Evolutionary conservation across 37 sponge, comb jelly and placozoan genomes (phyloP).

Genomic region (Spongilla lacustris): DNA sequence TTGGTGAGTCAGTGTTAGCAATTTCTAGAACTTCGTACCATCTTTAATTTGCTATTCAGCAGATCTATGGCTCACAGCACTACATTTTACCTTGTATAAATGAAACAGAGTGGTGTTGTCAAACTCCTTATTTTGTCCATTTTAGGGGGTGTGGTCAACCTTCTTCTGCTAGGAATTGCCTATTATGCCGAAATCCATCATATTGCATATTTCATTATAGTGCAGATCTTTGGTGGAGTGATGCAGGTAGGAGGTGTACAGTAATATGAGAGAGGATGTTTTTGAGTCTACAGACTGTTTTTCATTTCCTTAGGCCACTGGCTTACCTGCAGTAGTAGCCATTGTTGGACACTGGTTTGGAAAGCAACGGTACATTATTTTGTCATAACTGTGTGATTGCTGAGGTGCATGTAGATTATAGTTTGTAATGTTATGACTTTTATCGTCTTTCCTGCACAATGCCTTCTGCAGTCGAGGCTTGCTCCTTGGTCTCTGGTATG

Average conservation of each 20-base stretch:
- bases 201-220: constrained; percentile 78
- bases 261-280: no score
- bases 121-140: not conserved
- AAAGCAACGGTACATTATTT: constrained; percentile 79
- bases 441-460: not conserved
- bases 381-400: no score
- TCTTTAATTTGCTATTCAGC: no score
- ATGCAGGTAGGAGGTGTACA: constrained; percentile 67
- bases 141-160: constrained; percentile 53
- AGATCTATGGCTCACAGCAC: no score
- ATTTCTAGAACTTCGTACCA: no score
- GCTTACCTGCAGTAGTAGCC: constrained; percentile 93
- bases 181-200: constrained; percentile 82
- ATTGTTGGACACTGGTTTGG: constrained; percentile 94
- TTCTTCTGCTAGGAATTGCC: constrained; percentile 74
- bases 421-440: no score
- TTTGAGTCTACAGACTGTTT: no score
- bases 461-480: constrained; percentile 77
- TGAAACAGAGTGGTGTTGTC: not conserved
- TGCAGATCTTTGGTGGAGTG: constrained; percentile 81
- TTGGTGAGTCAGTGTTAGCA: constrained; percentile 70
- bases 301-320: constrained; percentile 80
- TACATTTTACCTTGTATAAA: not conserved
- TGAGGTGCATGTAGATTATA: no score
- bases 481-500: constrained; percentile 95